Conservation (phyloP, 2,888 invertebrate species). For the Aphodius granarius region DNA sequence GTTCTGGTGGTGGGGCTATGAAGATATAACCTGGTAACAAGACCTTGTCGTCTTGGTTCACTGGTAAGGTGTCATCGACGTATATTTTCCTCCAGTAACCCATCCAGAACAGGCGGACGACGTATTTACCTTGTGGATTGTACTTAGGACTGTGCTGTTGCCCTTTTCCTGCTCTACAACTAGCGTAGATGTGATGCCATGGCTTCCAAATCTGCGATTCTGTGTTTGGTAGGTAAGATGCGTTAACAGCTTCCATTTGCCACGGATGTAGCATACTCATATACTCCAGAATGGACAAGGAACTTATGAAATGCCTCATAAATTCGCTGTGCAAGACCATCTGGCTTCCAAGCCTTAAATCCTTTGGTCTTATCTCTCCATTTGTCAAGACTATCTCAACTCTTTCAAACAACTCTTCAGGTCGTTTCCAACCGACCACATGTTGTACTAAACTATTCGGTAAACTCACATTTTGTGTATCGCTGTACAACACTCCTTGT, state of each 20-base stretch:
- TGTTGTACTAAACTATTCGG: slow-evolving; percentile 25
- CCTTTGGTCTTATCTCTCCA: slow-evolving; percentile 40
- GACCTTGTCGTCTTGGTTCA: slow-evolving; percentile 46
- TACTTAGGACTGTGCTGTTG: slow-evolving; percentile 47
- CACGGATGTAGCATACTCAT: slow-evolving; percentile 47
- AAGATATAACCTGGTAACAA: slow-evolving; percentile 46
- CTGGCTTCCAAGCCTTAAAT: slow-evolving; percentile 48
- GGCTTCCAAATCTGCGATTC: slow-evolving; percentile 50
- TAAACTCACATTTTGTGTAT: slow-evolving; percentile 31
- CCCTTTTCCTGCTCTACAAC: slow-evolving; percentile 51
- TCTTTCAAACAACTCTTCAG: slow-evolving; percentile 39
- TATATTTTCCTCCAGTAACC: slow-evolving; percentile 55
- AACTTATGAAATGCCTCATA: slow-evolving; percentile 49
- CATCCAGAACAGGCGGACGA: slow-evolving; percentile 55
- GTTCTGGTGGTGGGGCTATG: neutral
- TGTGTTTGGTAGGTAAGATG: slow-evolving; percentile 45
- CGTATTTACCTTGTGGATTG: slow-evolving; percentile 54
- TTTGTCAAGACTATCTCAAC: slow-evolving; percentile 39
- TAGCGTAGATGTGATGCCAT: slow-evolving; percentile 55
- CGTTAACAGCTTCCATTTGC: slow-evolving; percentile 44
- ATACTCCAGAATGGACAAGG: slow-evolving; percentile 50
- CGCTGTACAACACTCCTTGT: slow-evolving; percentile 23
- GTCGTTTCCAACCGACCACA: slow-evolving; percentile 43
- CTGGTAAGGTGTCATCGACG: slow-evolving; percentile 55
- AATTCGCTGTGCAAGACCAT: slow-evolving; percentile 53